Percentiles rank a stretch among this genome's conserved stretches.
Conservation (phyloP, 1,140 invertebrate genomes). For the Eurosta solidaginis region DNA sequence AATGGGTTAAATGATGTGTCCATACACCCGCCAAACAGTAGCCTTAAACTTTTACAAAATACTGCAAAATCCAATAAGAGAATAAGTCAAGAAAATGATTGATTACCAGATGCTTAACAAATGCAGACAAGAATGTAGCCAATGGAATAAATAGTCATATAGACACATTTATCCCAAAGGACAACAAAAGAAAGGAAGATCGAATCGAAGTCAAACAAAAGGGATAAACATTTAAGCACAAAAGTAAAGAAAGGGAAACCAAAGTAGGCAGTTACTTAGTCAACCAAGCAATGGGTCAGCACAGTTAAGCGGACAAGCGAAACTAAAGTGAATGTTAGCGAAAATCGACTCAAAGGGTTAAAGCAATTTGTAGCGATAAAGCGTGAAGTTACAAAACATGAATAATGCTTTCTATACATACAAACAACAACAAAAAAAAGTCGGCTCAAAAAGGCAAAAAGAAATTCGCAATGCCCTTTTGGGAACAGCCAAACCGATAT, state of each 20-base stretch:
- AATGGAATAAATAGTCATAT: conserved; percentile 16
- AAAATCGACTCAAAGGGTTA: conserved; percentile 17
- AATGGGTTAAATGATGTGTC: neutral
- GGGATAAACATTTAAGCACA: neutral
- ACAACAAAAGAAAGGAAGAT: conserved; percentile 16
- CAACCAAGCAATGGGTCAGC: conserved; percentile 10
- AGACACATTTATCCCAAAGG: conserved; percentile 30
- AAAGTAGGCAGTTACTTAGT: neutral
- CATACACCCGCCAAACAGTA: neutral
- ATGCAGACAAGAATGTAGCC: conserved; percentile 19
- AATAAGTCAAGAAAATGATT: conserved; percentile 35
- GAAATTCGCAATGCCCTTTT: conserved; percentile 30
- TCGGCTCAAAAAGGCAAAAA: too few species aligned
- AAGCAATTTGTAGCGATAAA: conserved; percentile 29
- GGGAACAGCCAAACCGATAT: conserved; percentile 6
- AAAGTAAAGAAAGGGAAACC: neutral
- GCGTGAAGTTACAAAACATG: conserved; percentile 3
- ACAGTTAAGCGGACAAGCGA: conserved; percentile 13
- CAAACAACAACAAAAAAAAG: neutral
- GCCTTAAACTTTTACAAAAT: neutral
- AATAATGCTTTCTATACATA: neutral
- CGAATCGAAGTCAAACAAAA: neutral
- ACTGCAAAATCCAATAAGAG: conserved; percentile 24
- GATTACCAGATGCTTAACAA: conserved; percentile 29
- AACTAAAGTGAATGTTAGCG: conserved; percentile 8